Conservation (phyloP, 2,888 invertebrate species). For the Cheilosia urbana region DNA sequence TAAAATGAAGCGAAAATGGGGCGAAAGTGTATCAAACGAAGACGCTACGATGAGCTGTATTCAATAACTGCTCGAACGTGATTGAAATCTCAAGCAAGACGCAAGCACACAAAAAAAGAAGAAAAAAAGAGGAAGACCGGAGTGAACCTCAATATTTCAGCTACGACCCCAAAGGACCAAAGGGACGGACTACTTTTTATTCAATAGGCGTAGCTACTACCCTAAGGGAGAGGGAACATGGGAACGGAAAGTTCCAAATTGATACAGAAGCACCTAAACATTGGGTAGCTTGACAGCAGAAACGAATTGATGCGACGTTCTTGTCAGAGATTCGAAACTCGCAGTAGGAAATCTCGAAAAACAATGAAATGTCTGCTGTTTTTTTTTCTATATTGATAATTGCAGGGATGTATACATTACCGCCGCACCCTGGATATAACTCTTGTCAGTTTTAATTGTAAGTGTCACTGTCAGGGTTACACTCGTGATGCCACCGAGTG, state of each 20-base stretch:
- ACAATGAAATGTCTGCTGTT: conserved; percentile 30
- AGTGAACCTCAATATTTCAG: conserved; percentile 66
- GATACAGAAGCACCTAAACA: conserved; percentile 65
- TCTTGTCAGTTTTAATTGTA: conserved; percentile 65
- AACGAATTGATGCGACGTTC: conserved; percentile 64
- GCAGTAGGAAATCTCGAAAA: conserved; percentile 26
- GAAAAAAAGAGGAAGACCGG: conserved; percentile 21
- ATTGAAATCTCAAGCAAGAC: conserved; percentile 51
- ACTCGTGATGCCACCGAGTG: conserved; percentile 39
- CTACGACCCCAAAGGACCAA: conserved; percentile 29
- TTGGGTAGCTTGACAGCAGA: conserved; percentile 61
- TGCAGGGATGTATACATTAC: conserved; percentile 41
- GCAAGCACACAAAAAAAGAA: conserved; percentile 11
- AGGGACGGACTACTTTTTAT: conserved; percentile 52
- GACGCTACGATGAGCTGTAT: conserved; percentile 74
- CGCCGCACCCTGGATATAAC: conserved; percentile 12
- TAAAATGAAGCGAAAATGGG: conserved; percentile 73
- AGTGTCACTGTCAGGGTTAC: conserved; percentile 59
- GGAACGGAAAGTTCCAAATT: conserved; percentile 67
- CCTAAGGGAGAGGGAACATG: conserved; percentile 27
- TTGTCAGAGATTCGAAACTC: conserved; percentile 18
- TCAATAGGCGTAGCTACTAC: conserved; percentile 49
- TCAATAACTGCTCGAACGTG: conserved; percentile 74
- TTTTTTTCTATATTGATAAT: conserved; percentile 66
- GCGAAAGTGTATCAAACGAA: conserved; percentile 71